Evolutionary conservation across 2,113 vertebrate species (phyloP), one percentile per base, ranked within the genome.

Genomic region (Lepus timidus): DNA sequence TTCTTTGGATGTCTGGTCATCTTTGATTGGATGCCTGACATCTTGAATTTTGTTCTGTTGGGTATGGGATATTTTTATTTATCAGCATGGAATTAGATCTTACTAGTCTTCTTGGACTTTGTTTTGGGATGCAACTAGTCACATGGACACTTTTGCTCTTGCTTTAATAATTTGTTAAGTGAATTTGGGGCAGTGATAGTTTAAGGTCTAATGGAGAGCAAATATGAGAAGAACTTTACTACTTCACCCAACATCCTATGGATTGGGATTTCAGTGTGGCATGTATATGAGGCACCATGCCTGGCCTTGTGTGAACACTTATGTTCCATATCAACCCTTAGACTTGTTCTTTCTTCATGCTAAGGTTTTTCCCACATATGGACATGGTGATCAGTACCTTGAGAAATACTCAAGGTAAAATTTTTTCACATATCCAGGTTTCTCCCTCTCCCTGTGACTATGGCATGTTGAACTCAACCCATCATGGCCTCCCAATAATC

Each of bases 171-270:
- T 71, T 36, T 1, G 4, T 27, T 31, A 25, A 4, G 17, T 27
- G 23, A 16, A 3, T 52, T 29, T 62, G 29, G 4, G 11, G 10
- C 4, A 20, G 17, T 19, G 49, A 27, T 19, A 25, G 3, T 6
- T 12, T 19, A 61, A 52, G 55, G 14, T 19, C 13, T 55, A 74
- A n/a, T 31, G 71, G n/a, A 22, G 7, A 17, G 25, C 23, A n/a
- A 6, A 7, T 22, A 64, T 11, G 8, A 5, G 31, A 76, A n/a
- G 27, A 31, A 31, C 4, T 87, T 51, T 68, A 74, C 2, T 19
- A 7, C 3, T 16, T 27, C 11, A 16, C 0, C 13, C 29, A 14
- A 27, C 17, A 61, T 14, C 8, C 2, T 22, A 6, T 17, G 10
- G 17, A 62, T 51, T 14, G 20, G 17, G 9, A 55, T 33, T 81